Evolutionary conservation across 2,113 vertebrate species (phyloP).

Genomic region (Sapajus apella): DNA sequence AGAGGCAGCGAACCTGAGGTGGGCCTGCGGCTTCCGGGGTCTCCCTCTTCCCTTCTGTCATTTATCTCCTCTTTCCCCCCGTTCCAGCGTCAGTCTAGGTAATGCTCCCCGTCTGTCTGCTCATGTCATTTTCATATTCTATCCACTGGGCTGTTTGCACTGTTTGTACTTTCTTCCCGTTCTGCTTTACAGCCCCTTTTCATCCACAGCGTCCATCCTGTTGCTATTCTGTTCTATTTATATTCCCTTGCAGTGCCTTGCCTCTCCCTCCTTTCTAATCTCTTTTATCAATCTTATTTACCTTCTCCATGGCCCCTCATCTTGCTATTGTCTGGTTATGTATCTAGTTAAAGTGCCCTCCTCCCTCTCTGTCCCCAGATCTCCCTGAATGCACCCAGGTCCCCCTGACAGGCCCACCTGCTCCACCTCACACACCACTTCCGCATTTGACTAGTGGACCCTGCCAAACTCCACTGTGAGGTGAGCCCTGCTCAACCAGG

Average conservation of each 20-base stretch:
- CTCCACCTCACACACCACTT: background rate
- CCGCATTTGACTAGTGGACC: background rate
- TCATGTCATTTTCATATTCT: background rate
- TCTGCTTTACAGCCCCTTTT: conserved; percentile 42
- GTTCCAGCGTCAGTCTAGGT: background rate
- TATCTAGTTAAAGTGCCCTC: background rate
- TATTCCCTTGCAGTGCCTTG: conserved; percentile 44
- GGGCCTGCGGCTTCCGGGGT: rapidly evolving
- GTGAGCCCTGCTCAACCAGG: background rate
- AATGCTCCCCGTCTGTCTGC: background rate
- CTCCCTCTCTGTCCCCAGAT: background rate
- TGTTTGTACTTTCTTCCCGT: conserved; percentile 31
- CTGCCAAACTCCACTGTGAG: background rate
- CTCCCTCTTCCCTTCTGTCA: background rate
- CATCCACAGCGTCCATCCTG: background rate
- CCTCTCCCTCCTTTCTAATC: conserved; percentile 47
- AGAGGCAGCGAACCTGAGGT: background rate
- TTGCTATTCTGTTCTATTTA: conserved; percentile 55
- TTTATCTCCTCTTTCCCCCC: background rate
- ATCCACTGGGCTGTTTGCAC: background rate
- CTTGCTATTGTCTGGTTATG: background rate
- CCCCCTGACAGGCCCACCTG: background rate
- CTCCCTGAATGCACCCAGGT: background rate
- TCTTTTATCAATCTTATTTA: conserved; percentile 71
- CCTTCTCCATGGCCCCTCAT: background rate